Percentiles rank a stretch among this genome's conserved stretches.
phyloP scores from a whole-genome alignment of 2,797 vertebrate genomes.

The Enoplosus armatus region DNA sequence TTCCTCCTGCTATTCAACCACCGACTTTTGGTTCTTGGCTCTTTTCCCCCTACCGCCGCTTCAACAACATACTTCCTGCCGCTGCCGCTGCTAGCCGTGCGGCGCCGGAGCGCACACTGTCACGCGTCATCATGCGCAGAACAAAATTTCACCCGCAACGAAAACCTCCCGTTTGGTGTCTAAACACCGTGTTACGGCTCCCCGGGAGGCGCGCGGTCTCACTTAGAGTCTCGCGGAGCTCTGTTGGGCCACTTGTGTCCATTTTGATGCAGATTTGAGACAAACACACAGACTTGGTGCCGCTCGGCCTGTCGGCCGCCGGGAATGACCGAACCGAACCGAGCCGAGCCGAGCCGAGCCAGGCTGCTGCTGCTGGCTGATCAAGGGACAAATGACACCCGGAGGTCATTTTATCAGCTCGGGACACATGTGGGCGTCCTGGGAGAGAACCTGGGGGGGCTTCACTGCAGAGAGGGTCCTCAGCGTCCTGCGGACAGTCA shows the following conservation, averaged over 20 bases:
- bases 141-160: conserved; percentile 33
- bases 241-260: background rate
- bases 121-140: conserved; percentile 78
- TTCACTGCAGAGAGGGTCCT: too few species aligned
- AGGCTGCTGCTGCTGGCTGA: background rate
- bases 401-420: conserved; percentile 17
- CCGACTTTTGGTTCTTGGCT: conserved; percentile 74
- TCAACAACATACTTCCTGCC: conserved; percentile 84
- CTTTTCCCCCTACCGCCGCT: conserved; percentile 64
- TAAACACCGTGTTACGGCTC: accelerated
- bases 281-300: background rate
- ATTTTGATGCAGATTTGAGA: background rate
- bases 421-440: too few species aligned
- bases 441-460: too few species aligned
- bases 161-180: background rate
- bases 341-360: background rate
- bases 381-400: conserved; percentile 10
- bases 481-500: too few species aligned
- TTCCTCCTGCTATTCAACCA: conserved; percentile 54
- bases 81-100: conserved; percentile 71
- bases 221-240: too few species aligned
- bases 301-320: background rate
- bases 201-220: background rate
- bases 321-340: background rate
- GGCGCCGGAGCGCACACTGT: conserved; percentile 49